phyloP scores from a whole-genome alignment of 2,888 invertebrate genomes.

The Pedicia rivosa region DNA sequence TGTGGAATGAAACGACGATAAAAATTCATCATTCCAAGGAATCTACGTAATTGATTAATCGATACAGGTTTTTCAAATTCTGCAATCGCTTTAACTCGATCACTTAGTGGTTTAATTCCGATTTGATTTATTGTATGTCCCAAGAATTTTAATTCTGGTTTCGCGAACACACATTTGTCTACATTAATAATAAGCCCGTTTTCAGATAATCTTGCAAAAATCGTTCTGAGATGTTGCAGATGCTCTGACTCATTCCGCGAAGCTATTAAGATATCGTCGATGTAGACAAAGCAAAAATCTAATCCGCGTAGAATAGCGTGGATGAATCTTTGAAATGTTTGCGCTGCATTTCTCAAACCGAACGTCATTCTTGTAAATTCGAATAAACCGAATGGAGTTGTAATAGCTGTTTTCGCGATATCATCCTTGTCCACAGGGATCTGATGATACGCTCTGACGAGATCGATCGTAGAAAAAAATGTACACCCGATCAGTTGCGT shows the following conservation, averaged over 20 bases:
- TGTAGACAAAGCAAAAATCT: constrained; percentile 12
- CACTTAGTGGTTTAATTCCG: constrained; percentile 8
- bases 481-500: constrained; percentile 13
- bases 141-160: constrained; percentile 9
- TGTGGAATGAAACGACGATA: constrained; percentile 7
- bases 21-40: constrained; percentile 12
- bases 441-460: background rate
- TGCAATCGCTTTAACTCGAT: constrained; percentile 9
- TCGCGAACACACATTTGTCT: constrained; percentile 12
- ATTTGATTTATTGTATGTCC: constrained; percentile 8
- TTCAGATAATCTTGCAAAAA: constrained; percentile 13
- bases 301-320: background rate
- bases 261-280: constrained; percentile 18
- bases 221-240: constrained; percentile 11
- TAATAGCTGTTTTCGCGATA: constrained; percentile 8
- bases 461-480: constrained; percentile 6
- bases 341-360: background rate
- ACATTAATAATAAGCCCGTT: constrained; percentile 14
- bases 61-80: constrained; percentile 10
- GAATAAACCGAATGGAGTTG: background rate
- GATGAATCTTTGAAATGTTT: background rate
- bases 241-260: constrained; percentile 13
- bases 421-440: constrained; percentile 6
- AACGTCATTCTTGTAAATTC: background rate
- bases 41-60: constrained; percentile 11